phyloP scores from a whole-genome alignment of 2,113 vertebrate genomes.

The Apaloderma vittatum region DNA sequence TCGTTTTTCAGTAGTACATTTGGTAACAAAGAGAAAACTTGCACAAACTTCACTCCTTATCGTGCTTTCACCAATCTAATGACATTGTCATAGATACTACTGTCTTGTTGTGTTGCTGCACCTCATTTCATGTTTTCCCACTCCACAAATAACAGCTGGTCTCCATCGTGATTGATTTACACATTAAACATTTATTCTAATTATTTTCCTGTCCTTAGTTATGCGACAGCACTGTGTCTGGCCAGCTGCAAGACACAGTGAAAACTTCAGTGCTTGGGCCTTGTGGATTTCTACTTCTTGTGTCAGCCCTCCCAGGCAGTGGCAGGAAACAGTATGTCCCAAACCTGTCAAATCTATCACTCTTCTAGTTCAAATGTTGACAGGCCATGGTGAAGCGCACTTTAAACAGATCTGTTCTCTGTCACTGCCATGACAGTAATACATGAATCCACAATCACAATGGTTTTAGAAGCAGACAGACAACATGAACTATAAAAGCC shows the following conservation, averaged over 20 bases:
- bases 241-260: neutral
- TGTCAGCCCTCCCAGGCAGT: conserved; percentile 28
- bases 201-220: neutral
- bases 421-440: conserved; percentile 55
- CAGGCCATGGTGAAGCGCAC: conserved; percentile 8
- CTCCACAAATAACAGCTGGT: neutral
- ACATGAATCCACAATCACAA: conserved; percentile 49
- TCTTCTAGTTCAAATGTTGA: conserved; percentile 58
- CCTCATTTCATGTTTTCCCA: neutral
- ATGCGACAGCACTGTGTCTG: neutral
- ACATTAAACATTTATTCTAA: neutral
- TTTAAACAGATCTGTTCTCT: conserved; percentile 63
- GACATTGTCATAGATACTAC: neutral
- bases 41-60: neutral
- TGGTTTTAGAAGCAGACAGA: conserved; percentile 52
- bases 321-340: conserved; percentile 13
- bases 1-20: neutral
- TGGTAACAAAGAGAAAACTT: neutral
- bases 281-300: neutral
- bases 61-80: rapidly evolving
- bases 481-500: conserved; percentile 22
- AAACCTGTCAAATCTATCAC: conserved; percentile 56
- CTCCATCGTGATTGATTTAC: neutral
- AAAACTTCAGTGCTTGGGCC: neutral
- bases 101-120: neutral